phyloP scores from a whole-genome alignment of 2,888 invertebrate species.

The Agriotes lineatus region DNA sequence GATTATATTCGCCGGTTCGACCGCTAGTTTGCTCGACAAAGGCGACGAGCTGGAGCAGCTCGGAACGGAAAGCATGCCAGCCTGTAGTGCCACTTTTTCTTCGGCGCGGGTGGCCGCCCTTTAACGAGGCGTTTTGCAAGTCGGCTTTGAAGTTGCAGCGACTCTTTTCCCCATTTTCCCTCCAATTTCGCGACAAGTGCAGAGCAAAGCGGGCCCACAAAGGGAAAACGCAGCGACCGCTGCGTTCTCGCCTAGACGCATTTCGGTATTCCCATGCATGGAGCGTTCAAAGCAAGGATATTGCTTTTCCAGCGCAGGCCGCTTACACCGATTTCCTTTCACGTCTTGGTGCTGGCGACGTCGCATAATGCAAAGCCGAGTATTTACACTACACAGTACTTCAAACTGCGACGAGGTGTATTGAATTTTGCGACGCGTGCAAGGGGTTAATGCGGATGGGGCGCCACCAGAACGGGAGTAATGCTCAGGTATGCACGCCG shows the following conservation, averaged over 20 bases:
- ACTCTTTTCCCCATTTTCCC: too few species aligned
- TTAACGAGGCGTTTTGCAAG: too few species aligned
- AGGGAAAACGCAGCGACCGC: not conserved
- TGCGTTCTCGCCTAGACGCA: constrained; percentile 2
- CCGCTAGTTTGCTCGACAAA: too few species aligned
- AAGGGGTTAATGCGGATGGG: not conserved
- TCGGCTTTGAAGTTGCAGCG: too few species aligned
- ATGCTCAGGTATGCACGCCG: not conserved
- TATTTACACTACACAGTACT: constrained; percentile 24
- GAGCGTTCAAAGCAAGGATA: constrained; percentile 40
- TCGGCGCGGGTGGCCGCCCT: too few species aligned
- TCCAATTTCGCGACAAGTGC: too few species aligned
- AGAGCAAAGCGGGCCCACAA: constrained; percentile 2
- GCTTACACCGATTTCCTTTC: constrained; percentile 42
- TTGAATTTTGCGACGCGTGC: constrained; percentile 28
- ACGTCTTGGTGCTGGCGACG: constrained; percentile 30
- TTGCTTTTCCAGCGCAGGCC: constrained; percentile 37
- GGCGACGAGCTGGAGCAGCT: too few species aligned
- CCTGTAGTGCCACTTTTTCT: too few species aligned
- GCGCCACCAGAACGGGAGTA: not conserved
- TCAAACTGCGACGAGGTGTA: constrained; percentile 33
- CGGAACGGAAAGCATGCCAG: too few species aligned
- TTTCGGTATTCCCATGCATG: constrained; percentile 35
- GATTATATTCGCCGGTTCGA: too few species aligned
- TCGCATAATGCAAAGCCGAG: not conserved